Percentiles rank a stretch among this genome's conserved stretches.
Conservation (phyloP, 2,888 invertebrate genomes). For the Drosophila austrosaltans region DNA sequence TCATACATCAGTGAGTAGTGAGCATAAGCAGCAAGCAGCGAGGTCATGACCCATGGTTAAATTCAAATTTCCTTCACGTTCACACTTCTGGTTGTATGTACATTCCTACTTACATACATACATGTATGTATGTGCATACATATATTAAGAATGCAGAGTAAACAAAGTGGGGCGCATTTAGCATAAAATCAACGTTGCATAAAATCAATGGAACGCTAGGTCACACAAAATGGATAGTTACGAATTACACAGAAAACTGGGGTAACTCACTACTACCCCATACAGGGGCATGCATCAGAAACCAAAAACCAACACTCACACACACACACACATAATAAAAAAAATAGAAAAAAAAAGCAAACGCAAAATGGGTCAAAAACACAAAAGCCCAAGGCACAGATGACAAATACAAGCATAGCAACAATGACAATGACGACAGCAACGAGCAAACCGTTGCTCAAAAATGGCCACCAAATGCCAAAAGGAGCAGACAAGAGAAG, state of each 20-base stretch:
- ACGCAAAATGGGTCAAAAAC: conserved; percentile 58
- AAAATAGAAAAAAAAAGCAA: not conserved
- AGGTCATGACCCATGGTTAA: conserved; percentile 16
- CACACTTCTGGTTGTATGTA: not conserved
- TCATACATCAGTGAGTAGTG: not conserved
- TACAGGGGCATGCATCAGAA: conserved; percentile 15
- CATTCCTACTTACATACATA: conserved; percentile 1
- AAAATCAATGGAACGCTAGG: conserved; percentile 39
- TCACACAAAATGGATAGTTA: conserved; percentile 23
- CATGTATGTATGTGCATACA: not conserved
- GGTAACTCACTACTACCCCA: conserved; percentile 23
- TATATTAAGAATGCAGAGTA: conserved; percentile 8
- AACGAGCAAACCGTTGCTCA: conserved; percentile 14
- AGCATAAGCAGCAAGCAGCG: not conserved
- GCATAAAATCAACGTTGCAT: conserved; percentile 23
- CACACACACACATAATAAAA: not conserved
- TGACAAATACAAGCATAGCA: conserved; percentile 14
- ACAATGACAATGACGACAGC: conserved; percentile 17
- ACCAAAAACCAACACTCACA: not conserved
- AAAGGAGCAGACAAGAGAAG: conserved; percentile 1
- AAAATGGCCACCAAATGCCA: conserved; percentile 1
- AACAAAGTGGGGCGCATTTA: conserved; percentile 21
- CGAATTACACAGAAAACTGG: conserved; percentile 24
- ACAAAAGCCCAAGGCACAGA: conserved; percentile 36
- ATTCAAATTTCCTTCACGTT: conserved; percentile 4